These are phyloP conservation scores for Ephestia elutella DNA, from an alignment of 1,140 invertebrate genomes.

Conservation along the genomic window DNA sequence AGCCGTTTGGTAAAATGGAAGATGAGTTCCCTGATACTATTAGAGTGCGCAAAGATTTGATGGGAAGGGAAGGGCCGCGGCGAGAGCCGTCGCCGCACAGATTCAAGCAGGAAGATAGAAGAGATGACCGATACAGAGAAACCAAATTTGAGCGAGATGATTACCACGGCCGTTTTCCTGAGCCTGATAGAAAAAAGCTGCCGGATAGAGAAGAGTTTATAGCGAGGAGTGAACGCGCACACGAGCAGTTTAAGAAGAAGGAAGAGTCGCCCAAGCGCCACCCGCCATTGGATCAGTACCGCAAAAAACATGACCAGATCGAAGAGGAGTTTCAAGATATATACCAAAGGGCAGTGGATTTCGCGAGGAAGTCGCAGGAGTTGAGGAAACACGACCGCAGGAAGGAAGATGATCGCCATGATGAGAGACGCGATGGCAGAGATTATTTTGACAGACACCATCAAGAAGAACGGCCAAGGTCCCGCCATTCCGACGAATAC, in stretches of 20 bases:
- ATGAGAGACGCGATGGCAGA: background rate
- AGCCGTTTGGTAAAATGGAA: background rate
- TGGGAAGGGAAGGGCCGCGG: background rate
- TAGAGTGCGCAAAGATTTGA: background rate
- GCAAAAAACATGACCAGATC: conserved; percentile 28
- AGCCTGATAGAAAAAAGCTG: conserved; percentile 23
- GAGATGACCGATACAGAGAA: background rate
- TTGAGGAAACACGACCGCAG: conserved; percentile 30
- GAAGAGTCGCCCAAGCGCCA: conserved; percentile 24
- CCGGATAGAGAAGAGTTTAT: conserved; percentile 18
- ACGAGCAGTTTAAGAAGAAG: background rate
- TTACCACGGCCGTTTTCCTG: conserved; percentile 14
- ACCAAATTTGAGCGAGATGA: conserved; percentile 17
- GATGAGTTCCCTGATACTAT: background rate
- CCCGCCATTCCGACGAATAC: conserved; percentile 11
- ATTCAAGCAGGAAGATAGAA: background rate
- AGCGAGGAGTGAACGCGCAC: conserved; percentile 17
- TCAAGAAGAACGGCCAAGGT: conserved; percentile 13
- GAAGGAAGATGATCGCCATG: conserved; percentile 19
- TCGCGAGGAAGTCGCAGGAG: conserved; percentile 49
- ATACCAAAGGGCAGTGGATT: conserved; percentile 50
- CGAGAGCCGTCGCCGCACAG: background rate
- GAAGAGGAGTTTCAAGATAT: conserved; percentile 58
- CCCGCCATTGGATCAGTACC: conserved; percentile 22
- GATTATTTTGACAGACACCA: conserved; percentile 4